These are phyloP conservation scores for Salticus scenicus DNA, from an alignment of 2,888 invertebrate genomes.

Conservation along the genomic window DNA sequence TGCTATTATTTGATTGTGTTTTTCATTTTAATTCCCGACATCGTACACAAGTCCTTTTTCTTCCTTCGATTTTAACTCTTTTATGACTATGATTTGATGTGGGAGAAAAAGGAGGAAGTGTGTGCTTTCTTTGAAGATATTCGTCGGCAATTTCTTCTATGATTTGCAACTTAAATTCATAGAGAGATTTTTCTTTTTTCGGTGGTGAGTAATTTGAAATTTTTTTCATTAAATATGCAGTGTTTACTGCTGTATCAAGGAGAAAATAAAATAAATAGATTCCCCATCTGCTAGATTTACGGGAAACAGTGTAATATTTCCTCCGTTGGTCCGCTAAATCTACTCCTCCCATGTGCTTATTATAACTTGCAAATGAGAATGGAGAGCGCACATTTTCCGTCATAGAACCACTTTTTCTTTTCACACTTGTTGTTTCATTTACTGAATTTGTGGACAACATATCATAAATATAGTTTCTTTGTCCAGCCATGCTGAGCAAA, in stretches of 20 bases:
- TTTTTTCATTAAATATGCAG: background rate
- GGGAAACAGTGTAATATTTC: slow-evolving; percentile 6
- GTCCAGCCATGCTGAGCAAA: too few species aligned
- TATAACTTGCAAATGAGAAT: background rate
- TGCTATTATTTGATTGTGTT: background rate
- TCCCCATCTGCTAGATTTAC: slow-evolving; percentile 23
- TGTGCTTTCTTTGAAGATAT: too few species aligned
- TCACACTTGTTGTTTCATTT: background rate
- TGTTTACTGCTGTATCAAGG: background rate
- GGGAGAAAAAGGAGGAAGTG: too few species aligned
- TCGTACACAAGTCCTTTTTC: background rate
- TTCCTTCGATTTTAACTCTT: background rate
- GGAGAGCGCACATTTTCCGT: background rate
- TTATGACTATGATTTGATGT: background rate
- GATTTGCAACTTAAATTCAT: background rate
- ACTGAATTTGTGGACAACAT: background rate
- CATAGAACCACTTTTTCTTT: background rate
- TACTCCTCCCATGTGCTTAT: slow-evolving; percentile 13
- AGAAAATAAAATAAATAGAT: background rate
- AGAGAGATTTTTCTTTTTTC: background rate
- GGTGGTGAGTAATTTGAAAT: background rate
- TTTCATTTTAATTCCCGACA: background rate
- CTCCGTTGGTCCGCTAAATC: background rate
- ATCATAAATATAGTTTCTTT: background rate
- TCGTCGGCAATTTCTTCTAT: too few species aligned